A percentile compares a stretch with the other conserved stretches of the same genome.
These are phyloP conservation scores for Eunapius fragilis DNA, from an alignment of 37 sponge, comb jelly and placozoan genomes.

Conservation along the genomic window DNA sequence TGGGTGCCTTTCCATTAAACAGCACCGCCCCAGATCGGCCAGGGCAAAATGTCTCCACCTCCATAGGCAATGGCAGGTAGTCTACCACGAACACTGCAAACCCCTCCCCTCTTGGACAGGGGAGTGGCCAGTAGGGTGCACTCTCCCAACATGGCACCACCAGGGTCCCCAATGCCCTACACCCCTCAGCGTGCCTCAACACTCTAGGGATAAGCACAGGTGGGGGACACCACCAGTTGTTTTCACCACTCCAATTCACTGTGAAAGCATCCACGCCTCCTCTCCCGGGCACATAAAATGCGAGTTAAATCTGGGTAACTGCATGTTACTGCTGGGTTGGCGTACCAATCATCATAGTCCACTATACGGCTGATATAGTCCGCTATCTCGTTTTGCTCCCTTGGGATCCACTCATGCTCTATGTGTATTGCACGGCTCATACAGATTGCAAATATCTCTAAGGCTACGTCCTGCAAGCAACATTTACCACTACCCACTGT, in stretches of 20 bases:
- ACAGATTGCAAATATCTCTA: constrained; percentile 1
- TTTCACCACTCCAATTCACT: constrained; percentile 27
- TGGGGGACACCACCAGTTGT: constrained; percentile 46
- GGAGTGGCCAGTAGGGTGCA: too few relatives aligned
- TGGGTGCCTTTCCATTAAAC: too few relatives aligned
- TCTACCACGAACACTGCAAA: too few relatives aligned
- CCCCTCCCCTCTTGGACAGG: too few relatives aligned
- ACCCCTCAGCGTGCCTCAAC: too few relatives aligned
- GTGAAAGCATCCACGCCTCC: constrained; percentile 60
- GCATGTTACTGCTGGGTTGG: not conserved
- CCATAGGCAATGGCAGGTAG: too few relatives aligned
- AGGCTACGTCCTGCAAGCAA: constrained; percentile 17
- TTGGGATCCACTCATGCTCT: constrained; percentile 39
- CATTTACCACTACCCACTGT: constrained; percentile 6
- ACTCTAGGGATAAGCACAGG: too few relatives aligned
- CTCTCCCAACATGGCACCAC: too few relatives aligned
- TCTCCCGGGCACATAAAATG: constrained; percentile 15
- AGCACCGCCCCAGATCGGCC: not conserved
- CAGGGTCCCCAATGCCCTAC: too few relatives aligned
- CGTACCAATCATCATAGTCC: too few relatives aligned
- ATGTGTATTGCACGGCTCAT: constrained; percentile 1
- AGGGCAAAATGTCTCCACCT: too few relatives aligned
- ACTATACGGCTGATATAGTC: constrained; percentile 21
- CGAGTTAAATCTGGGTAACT: constrained; percentile 12
- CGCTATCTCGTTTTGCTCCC: constrained; percentile 17